A percentile compares a stretch with the other conserved stretches of the same genome.
phyloP scores from a whole-genome alignment of 2,888 invertebrate genomes.

The Drosophila tripunctata region DNA sequence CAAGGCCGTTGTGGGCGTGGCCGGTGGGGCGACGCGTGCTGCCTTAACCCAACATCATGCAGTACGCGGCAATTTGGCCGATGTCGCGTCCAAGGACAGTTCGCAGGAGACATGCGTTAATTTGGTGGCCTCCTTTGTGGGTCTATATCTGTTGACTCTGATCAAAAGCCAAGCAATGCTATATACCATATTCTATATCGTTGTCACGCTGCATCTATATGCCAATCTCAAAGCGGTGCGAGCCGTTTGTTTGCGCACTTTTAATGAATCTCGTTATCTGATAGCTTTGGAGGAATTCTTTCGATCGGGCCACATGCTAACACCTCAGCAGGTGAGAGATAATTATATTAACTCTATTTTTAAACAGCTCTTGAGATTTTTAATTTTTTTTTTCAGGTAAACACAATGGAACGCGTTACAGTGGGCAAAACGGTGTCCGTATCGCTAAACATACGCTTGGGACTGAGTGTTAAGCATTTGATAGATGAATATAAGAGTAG shows the following conservation, averaged over 20 bases:
- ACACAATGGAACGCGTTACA: constrained; percentile 89
- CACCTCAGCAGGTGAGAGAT: constrained; percentile 86
- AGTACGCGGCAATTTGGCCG: constrained; percentile 94
- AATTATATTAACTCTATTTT: too few species aligned
- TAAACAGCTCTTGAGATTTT: too few species aligned
- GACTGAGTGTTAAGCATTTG: constrained; percentile 82
- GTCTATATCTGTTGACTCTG: constrained; percentile 89
- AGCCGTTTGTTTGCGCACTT: constrained; percentile 90
- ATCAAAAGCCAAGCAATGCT: constrained; percentile 87
- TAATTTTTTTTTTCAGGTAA: constrained; percentile 82
- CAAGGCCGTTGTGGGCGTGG: constrained; percentile 95
- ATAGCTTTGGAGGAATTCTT: constrained; percentile 89
- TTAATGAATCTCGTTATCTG: constrained; percentile 92
- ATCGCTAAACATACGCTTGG: constrained; percentile 82
- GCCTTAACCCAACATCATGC: constrained; percentile 98
- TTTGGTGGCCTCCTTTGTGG: constrained; percentile 91
- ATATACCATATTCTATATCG: constrained; percentile 89
- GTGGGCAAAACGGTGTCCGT: constrained; percentile 85
- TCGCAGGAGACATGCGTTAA: constrained; percentile 99
- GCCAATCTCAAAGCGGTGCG: constrained; percentile 95
- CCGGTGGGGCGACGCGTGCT: constrained; percentile 96
- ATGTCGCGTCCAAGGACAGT: constrained; percentile 96
- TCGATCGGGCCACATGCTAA: constrained; percentile 86
- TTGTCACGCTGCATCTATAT: constrained; percentile 92
- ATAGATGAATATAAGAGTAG: constrained; percentile 83